Conservation (phyloP, 2,113 vertebrate genomes). For the Phoxinus phoxinus region DNA sequence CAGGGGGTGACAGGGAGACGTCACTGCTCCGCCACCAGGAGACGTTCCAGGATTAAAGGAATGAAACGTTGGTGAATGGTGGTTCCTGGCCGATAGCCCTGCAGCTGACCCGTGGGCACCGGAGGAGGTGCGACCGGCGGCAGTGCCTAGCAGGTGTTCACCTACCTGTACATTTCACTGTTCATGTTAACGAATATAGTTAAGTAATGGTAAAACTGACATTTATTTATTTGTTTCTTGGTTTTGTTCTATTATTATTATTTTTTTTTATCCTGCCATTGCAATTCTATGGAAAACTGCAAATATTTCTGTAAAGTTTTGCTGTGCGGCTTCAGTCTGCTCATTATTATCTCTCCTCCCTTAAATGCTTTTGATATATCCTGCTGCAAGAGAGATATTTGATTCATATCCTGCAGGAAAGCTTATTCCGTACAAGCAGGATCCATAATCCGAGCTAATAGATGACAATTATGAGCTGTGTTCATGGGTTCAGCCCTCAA, state of each 20-base stretch:
- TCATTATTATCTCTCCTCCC: not conserved
- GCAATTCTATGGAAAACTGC: not conserved
- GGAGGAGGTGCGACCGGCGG: too few species aligned
- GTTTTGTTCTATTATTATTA: not conserved
- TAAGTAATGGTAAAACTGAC: too few species aligned
- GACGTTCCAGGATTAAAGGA: too few species aligned
- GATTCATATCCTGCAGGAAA: constrained; percentile 2
- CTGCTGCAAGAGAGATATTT: not conserved
- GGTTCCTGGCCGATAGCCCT: too few species aligned
- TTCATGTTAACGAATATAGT: too few species aligned
- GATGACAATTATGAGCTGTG: constrained; percentile 12
- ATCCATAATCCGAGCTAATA: constrained; percentile 10
- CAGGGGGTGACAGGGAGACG: too few species aligned
- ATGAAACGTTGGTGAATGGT: too few species aligned
- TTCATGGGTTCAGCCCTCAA: not conserved
- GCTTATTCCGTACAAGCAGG: not conserved
- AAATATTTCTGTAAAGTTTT: not conserved
- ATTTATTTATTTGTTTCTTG: not conserved
- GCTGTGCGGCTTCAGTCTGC: not conserved
- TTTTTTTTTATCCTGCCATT: not conserved
- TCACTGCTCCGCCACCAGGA: too few species aligned
- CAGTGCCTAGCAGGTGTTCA: too few species aligned
- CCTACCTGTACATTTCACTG: too few species aligned
- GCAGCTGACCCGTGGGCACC: too few species aligned
- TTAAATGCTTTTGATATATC: not conserved